Percentiles rank a stretch among this genome's conserved stretches.
phyloP scores from a whole-genome alignment of 2,113 vertebrate genomes.

The Pogonocichla stellata region DNA sequence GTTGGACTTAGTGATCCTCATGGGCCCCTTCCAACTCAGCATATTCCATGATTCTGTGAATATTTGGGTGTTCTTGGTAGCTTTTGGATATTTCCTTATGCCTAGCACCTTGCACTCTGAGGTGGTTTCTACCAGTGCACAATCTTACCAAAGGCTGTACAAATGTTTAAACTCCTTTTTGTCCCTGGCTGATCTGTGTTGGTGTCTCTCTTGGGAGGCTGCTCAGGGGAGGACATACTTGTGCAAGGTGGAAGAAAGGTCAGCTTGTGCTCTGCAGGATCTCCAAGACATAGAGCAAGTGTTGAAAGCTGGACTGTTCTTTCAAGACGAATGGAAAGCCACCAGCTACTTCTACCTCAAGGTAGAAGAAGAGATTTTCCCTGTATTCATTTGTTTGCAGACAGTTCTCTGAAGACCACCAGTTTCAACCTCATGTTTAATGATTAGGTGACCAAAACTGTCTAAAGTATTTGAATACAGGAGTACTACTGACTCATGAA shows the following conservation, averaged over 20 bases:
- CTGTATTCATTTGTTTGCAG: not conserved
- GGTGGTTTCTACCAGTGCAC: not conserved
- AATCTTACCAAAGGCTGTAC: not conserved
- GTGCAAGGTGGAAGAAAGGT: not conserved
- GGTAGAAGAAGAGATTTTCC: not conserved
- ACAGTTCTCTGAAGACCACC: not conserved
- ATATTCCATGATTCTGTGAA: not conserved
- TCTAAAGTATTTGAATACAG: not conserved
- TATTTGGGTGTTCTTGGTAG: not conserved
- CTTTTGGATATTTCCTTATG: not conserved
- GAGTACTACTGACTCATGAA: not conserved
- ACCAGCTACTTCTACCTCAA: not conserved
- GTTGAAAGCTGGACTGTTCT: not conserved
- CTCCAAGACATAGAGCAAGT: not conserved
- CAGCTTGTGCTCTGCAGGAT: not conserved
- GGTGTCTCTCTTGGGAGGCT: not conserved
- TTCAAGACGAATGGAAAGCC: not conserved
- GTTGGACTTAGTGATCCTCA: not conserved
- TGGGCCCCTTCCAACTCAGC: not conserved
- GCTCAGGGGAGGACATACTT: not conserved
- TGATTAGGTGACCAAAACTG: not conserved
- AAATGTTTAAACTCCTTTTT: not conserved
- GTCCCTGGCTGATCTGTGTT: not conserved
- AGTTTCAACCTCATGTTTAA: not conserved
- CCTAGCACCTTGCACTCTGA: too few relatives aligned